Base-by-base conservation (phyloP, 2,113 vertebrate genomes). In the Coptodon rendalli region DNA sequence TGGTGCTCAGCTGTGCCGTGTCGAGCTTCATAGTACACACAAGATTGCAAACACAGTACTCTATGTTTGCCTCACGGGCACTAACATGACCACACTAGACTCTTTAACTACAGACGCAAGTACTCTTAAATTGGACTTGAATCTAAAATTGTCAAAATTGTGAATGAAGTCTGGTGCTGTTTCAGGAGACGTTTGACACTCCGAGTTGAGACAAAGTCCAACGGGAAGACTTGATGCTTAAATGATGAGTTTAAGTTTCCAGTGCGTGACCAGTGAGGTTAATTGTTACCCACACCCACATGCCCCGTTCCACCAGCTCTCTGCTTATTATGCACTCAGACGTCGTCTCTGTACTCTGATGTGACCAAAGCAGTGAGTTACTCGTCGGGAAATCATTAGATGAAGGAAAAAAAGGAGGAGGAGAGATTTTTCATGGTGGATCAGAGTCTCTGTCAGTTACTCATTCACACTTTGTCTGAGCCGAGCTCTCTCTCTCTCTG, bases 371-470 rank as follows among this genome's bases (percentile, higher is more conserved):
- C 34, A 10, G 78, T 1, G 17, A 9, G 81, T 50, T 4, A 53
- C 45, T 13, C 1, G 61, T 52, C 7, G 13, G 17, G 29, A 29
- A 61, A 79, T 59, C 38, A 53, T 85, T 19, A 63, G 45, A 68
- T 31, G 56, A 82, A 52, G 45, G 45, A 81, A 80, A 48, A 83
- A 3, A 48, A 73, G 12, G 63, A 63, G 68, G 80, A 82, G 54
- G 36, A 76, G 22, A 16, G 68, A 71, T 50, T 17, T 19, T 63
- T 78, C 78, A 68, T 27, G 73, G 16, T 13, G 73, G 73, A 78
- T 78, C 73, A 52, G 73, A 52, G 83, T 87, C 82, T 57, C 84
- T 78, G 86, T 48, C 31, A 31, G 76, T 87, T 73, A 73, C 76
- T 83, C 80, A 22, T 80, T 81, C 54, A 43, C 24, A 43, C 80